phyloP scores from a whole-genome alignment of 2,113 vertebrate genomes.

The Oenanthe melanoleuca region DNA sequence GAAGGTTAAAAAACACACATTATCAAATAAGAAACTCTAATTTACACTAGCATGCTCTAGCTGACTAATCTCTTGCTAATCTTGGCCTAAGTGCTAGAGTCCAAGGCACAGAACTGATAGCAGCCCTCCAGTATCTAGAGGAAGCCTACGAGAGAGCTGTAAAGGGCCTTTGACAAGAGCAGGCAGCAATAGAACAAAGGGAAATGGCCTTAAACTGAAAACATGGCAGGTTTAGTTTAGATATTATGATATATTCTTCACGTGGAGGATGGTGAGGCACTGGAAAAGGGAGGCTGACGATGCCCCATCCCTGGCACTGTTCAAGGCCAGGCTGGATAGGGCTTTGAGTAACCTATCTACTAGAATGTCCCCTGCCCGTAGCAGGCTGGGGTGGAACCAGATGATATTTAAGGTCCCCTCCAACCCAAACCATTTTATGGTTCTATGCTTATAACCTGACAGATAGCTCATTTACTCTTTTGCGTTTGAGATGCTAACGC shows the following conservation, averaged over 20 bases:
- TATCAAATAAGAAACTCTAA: constrained; percentile 5
- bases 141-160: neutral
- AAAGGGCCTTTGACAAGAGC: neutral
- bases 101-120: neutral
- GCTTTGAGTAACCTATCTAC: neutral
- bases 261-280: neutral
- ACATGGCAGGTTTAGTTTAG: neutral
- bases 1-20: constrained; percentile 10
- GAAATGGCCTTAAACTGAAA: neutral
- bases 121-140: neutral
- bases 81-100: constrained; percentile 48
- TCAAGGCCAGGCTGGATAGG: neutral
- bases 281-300: neutral
- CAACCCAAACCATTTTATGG: neutral
- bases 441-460: neutral
- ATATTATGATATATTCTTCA: neutral
- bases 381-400: neutral
- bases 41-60: constrained; percentile 7
- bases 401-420: neutral
- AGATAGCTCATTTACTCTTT: constrained; percentile 28
- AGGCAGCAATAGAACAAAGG: neutral
- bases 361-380: neutral
- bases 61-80: constrained; percentile 50
- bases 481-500: neutral
- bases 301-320: neutral